Percentiles rank a stretch among this genome's conserved stretches.
phyloP scores from a whole-genome alignment of 2,797 vertebrate species.

The Melanotaenia trifasciata region DNA sequence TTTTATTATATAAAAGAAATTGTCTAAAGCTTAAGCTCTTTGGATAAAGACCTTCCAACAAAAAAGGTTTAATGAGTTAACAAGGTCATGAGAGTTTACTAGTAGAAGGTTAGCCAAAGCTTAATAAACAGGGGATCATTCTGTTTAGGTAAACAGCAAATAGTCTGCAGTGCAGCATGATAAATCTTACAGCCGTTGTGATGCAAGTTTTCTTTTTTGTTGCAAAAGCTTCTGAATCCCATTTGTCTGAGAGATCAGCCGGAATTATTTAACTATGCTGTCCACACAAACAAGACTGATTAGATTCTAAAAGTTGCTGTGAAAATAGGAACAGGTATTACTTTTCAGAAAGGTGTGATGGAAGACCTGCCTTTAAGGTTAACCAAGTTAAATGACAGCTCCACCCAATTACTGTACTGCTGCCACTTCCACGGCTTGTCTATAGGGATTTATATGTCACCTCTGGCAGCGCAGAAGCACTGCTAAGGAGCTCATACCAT shows the following conservation, averaged over 20 bases:
- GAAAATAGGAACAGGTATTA: conserved; percentile 25
- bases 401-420: conserved; percentile 41
- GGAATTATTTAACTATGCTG: conserved; percentile 13
- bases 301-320: conserved; percentile 7
- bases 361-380: conserved; percentile 39
- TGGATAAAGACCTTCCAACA: too few relatives aligned
- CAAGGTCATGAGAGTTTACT: not conserved
- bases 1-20: too few relatives aligned
- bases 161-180: not conserved
- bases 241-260: conserved; percentile 31
- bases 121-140: not conserved
- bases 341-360: conserved; percentile 23
- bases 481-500: conserved; percentile 17
- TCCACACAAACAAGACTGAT: conserved; percentile 41
- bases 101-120: not conserved
- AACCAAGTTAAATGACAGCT: conserved; percentile 44
- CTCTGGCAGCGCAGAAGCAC: conserved; percentile 8
- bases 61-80: not conserved
- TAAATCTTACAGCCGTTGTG: not conserved
- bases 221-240: conserved; percentile 8
- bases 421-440: conserved; percentile 23
- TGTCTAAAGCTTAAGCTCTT: too few relatives aligned
- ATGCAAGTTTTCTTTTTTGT: too few relatives aligned
- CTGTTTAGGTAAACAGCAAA: not conserved
- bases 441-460: conserved; percentile 29